Conservation (phyloP, 2,888 invertebrate genomes). For the Drosophila tanythrix region DNA sequence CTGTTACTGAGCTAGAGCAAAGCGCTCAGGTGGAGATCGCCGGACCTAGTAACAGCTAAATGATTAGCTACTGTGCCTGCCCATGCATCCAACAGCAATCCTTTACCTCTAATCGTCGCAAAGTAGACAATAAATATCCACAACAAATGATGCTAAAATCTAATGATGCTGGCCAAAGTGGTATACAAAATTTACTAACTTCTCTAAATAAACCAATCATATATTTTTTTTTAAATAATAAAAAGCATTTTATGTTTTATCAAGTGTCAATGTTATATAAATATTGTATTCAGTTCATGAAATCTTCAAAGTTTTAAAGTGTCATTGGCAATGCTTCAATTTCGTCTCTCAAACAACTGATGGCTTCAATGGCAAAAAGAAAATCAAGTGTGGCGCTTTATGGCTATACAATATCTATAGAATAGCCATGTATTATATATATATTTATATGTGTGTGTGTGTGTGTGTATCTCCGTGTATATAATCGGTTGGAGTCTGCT, state of each 20-base stretch:
- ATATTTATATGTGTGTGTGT: neutral
- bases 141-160: neutral
- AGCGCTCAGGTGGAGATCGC: no score
- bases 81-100: slow-evolving; percentile 1
- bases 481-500: neutral
- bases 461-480: neutral
- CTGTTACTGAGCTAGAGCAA: slow-evolving; percentile 17
- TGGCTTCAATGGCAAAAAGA: slow-evolving; percentile 29
- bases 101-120: neutral
- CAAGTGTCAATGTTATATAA: neutral
- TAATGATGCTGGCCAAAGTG: neutral
- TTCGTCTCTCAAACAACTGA: slow-evolving; percentile 30
- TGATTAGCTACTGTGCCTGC: slow-evolving; percentile 29
- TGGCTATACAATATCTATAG: slow-evolving; percentile 27
- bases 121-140: neutral
- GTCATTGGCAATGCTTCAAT: slow-evolving; percentile 25
- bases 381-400: slow-evolving; percentile 40
- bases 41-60: slow-evolving; percentile 22
- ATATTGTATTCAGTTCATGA: neutral
- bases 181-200: no score
- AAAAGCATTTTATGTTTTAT: neutral
- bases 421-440: slow-evolving; percentile 5
- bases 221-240: no score
- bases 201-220: neutral
- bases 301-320: slow-evolving; percentile 26